Percentiles rank a stretch among this genome's conserved stretches.
Evolutionary conservation across 1,140 invertebrate species (phyloP).

Genomic region (Zaprionus nigranus): DNA sequence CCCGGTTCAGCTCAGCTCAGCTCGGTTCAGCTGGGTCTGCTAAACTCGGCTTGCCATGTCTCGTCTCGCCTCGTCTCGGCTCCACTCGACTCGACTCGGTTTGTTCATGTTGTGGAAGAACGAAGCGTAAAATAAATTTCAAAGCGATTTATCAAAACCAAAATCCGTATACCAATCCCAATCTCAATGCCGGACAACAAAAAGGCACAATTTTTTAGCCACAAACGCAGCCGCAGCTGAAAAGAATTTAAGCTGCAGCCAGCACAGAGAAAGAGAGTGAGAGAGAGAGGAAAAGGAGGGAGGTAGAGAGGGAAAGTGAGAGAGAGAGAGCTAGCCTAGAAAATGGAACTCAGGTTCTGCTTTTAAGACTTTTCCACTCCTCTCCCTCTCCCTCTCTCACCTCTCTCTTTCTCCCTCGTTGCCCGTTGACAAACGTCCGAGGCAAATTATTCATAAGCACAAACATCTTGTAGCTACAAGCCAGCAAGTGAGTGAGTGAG

Average conservation of each 20-base stretch:
- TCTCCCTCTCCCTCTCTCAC: background rate
- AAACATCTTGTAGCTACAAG: slow-evolving; percentile 52
- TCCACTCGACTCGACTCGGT: background rate
- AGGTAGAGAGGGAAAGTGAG: background rate
- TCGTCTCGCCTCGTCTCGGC: background rate
- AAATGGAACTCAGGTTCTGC: slow-evolving; percentile 18
- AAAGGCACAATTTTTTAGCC: slow-evolving; percentile 28
- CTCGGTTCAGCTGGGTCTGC: background rate
- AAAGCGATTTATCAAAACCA: slow-evolving; percentile 56
- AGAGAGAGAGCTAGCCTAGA: background rate
- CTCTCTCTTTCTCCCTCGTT: too few species aligned
- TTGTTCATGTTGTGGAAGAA: slow-evolving; percentile 4
- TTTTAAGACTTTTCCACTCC: slow-evolving; percentile 6
- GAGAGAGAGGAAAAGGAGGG: background rate
- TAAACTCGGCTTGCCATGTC: background rate
- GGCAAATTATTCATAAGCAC: slow-evolving; percentile 64
- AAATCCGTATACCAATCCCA: slow-evolving; percentile 32
- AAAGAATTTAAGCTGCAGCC: slow-evolving; percentile 29
- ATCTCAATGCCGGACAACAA: slow-evolving; percentile 18
- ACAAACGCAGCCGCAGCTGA: slow-evolving; percentile 51
- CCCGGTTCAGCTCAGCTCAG: background rate
- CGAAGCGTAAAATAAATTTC: slow-evolving; percentile 50
- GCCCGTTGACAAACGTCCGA: slow-evolving; percentile 44
- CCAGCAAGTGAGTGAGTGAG: background rate
- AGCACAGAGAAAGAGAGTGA: background rate